Conservation (phyloP, 2,797 vertebrate species). For the Brachymystax lenok region DNA sequence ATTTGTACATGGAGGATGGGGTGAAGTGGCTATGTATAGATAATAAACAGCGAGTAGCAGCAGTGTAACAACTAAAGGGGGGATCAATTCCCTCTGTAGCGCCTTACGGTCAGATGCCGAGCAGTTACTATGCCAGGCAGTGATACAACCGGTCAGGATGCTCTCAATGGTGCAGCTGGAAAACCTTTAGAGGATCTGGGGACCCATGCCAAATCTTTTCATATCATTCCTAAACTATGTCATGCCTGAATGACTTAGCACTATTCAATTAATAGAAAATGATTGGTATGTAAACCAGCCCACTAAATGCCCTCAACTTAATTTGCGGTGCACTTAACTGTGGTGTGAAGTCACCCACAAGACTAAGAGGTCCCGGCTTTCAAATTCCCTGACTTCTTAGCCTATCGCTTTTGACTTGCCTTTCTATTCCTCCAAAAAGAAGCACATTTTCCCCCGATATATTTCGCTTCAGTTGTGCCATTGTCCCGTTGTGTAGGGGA, state of each 20-base stretch:
- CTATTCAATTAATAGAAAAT: neutral
- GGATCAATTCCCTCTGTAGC: too few relatives aligned
- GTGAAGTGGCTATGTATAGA: too few relatives aligned
- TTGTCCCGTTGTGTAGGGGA: slow-evolving; percentile 12
- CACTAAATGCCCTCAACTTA: neutral
- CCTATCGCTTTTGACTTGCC: neutral
- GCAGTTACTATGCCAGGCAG: too few relatives aligned
- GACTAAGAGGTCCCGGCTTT: slow-evolving; percentile 3
- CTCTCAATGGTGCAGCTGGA: too few relatives aligned
- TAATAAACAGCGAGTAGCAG: too few relatives aligned
- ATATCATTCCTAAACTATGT: neutral
- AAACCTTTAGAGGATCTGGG: too few relatives aligned
- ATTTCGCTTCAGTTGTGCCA: slow-evolving; percentile 19
- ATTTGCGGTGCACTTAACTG: slow-evolving; percentile 1
- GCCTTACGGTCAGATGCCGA: too few relatives aligned
- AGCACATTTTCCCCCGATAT: slow-evolving; percentile 10
- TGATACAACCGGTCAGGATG: too few relatives aligned
- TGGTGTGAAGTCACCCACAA: neutral
- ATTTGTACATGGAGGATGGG: too few relatives aligned
- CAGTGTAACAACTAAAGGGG: too few relatives aligned
- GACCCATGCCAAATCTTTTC: too few relatives aligned
- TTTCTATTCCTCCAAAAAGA: slow-evolving; percentile 14
- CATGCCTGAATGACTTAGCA: neutral
- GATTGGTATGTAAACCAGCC: neutral
- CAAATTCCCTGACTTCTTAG: slow-evolving; percentile 5